A percentile compares a stretch with the other conserved stretches of the same genome.
Evolutionary conservation across 2,888 invertebrate genomes (phyloP).

Genomic region (Norana najaformis): DNA sequence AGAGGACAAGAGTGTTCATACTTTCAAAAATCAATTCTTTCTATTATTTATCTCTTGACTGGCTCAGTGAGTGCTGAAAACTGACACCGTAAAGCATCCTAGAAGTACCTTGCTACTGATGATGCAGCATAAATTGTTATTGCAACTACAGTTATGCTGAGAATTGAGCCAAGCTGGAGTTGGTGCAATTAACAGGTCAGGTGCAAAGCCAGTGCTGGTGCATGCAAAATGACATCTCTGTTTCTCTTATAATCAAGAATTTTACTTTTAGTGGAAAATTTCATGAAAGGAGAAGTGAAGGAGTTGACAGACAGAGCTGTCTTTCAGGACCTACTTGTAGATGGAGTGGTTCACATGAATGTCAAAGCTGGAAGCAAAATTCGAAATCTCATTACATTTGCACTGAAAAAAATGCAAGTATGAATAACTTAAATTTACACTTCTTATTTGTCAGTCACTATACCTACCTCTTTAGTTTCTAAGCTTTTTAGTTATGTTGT

Average conservation of each 20-base stretch:
- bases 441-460: background rate
- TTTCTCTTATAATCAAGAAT: background rate
- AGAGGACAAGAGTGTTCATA: no score
- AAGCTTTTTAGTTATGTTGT: background rate
- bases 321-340: background rate
- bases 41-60: no score
- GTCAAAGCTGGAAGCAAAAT: conserved; percentile 25
- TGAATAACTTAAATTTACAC: background rate
- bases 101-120: no score
- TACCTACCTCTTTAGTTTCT: background rate
- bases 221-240: background rate
- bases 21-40: no score
- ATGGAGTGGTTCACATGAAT: background rate
- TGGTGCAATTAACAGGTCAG: background rate
- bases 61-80: no score
- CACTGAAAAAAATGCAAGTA: background rate
- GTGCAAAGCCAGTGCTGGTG: background rate
- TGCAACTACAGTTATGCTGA: no score
- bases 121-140: no score
- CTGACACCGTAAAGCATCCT: no score
- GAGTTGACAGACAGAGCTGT: background rate
- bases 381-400: conserved; percentile 16
- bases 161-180: no score
- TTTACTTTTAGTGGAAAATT: conserved; percentile 6
- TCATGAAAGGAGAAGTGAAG: conserved; percentile 4